Conservation (phyloP, 2,113 vertebrate genomes). For the Brachionichthys hirsutus region DNA sequence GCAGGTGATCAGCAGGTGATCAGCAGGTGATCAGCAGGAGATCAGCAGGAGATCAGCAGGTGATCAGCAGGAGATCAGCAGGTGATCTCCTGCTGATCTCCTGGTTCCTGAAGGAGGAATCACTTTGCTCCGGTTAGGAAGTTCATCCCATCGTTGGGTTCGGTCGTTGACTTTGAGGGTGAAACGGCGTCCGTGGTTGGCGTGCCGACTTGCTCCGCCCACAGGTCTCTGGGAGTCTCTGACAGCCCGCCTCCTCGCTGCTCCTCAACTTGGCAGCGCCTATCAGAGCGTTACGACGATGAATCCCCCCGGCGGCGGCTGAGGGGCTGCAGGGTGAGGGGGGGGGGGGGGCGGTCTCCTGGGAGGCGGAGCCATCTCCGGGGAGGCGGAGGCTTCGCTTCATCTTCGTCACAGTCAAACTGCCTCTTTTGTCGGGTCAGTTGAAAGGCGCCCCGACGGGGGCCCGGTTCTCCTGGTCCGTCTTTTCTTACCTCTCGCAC, state of each 20-base stretch:
- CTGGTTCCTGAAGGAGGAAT: no score
- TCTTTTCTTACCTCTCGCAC: no score
- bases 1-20: no score
- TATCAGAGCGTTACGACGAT: constrained; percentile 47
- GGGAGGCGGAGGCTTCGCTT: constrained; percentile 43
- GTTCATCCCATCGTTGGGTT: no score
- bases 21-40: no score
- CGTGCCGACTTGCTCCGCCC: no score
- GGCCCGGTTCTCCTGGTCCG: background rate
- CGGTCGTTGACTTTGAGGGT: no score
- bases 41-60: no score
- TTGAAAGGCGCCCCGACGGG: background rate
- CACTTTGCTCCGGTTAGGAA: no score
- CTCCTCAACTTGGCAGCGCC: constrained; percentile 49
- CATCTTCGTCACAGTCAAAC: constrained; percentile 15
- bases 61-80: no score
- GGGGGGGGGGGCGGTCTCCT: constrained; percentile 22
- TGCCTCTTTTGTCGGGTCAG: constrained; percentile 4
- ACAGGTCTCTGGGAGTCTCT: constrained; percentile 46
- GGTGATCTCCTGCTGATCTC: no score
- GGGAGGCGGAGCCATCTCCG: constrained; percentile 46
- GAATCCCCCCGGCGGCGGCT: constrained; percentile 54
- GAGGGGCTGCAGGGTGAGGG: constrained; percentile 31
- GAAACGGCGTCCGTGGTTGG: no score
- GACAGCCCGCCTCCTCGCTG: constrained; percentile 66